phyloP scores from a whole-genome alignment of 2,888 invertebrate genomes.

The Tribolium freemani region DNA sequence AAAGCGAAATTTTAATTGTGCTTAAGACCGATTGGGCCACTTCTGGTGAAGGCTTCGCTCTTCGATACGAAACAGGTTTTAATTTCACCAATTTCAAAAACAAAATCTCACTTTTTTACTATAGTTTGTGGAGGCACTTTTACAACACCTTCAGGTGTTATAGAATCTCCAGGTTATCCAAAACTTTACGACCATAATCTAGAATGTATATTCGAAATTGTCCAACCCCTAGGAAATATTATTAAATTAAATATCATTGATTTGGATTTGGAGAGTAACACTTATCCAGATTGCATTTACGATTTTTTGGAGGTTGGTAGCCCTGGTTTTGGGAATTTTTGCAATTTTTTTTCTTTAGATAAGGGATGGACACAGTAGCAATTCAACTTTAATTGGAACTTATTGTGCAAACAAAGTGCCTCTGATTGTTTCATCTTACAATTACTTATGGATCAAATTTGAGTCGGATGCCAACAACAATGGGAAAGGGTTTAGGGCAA shows the following conservation, averaged over 20 bases:
- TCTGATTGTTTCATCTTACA: slow-evolving; percentile 78
- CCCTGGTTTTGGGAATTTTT: background rate
- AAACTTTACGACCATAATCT: background rate
- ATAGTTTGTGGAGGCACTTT: slow-evolving; percentile 77
- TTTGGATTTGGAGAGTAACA: slow-evolving; percentile 74
- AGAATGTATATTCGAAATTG: slow-evolving; percentile 78
- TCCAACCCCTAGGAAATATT: slow-evolving; percentile 74
- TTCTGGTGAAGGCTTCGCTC: slow-evolving; percentile 72
- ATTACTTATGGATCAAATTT: slow-evolving; percentile 80
- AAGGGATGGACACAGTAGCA: slow-evolving; percentile 78
- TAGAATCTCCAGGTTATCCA: slow-evolving; percentile 85
- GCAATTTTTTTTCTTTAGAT: slow-evolving; percentile 70
- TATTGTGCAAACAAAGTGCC: slow-evolving; percentile 77
- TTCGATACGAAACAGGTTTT: slow-evolving; percentile 72
- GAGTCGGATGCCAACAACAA: slow-evolving; percentile 72
- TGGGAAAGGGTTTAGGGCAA: slow-evolving; percentile 81
- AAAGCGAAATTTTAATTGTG: slow-evolving; percentile 74
- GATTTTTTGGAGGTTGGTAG: slow-evolving; percentile 64
- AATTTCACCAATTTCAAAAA: too few species aligned
- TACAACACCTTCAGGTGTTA: slow-evolving; percentile 72
- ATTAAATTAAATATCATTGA: slow-evolving; percentile 77
- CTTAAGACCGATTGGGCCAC: slow-evolving; percentile 74
- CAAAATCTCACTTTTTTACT: too few species aligned
- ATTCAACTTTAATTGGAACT: slow-evolving; percentile 75
- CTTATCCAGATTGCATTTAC: slow-evolving; percentile 68